These are phyloP conservation scores for Siniperca knerii DNA, from an alignment of 2,113 vertebrate species.

Conservation along the genomic window DNA sequence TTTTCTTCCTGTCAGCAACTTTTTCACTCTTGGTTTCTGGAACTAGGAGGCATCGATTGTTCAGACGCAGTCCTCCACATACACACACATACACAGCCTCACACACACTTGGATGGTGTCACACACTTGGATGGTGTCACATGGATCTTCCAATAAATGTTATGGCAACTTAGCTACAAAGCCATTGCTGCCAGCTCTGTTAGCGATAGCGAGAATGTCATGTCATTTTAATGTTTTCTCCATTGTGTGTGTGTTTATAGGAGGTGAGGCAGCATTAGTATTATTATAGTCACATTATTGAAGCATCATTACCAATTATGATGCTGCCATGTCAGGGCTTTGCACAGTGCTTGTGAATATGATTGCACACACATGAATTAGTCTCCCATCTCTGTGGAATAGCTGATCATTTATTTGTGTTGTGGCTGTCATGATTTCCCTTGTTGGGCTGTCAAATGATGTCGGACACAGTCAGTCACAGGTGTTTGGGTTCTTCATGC, in stretches of 20 bases:
- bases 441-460: slow-evolving; percentile 27
- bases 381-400: slow-evolving; percentile 33
- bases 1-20: slow-evolving; percentile 56
- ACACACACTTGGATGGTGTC: neutral
- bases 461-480: slow-evolving; percentile 55
- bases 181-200: slow-evolving; percentile 17
- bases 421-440: slow-evolving; percentile 42
- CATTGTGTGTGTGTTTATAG: slow-evolving; percentile 24
- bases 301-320: slow-evolving; percentile 45
- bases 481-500: slow-evolving; percentile 45
- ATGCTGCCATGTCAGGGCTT: slow-evolving; percentile 24
- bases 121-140: neutral
- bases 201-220: slow-evolving; percentile 19
- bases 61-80: slow-evolving; percentile 1
- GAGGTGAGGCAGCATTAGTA: slow-evolving; percentile 28
- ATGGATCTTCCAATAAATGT: slow-evolving; percentile 34
- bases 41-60: slow-evolving; percentile 31
- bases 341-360: slow-evolving; percentile 8
- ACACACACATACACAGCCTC: neutral
- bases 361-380: slow-evolving; percentile 29
- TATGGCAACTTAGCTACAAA: slow-evolving; percentile 13
- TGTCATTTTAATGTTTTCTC: slow-evolving; percentile 26
- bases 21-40: slow-evolving; percentile 33
- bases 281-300: slow-evolving; percentile 48
- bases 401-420: slow-evolving; percentile 42